Conservation (phyloP, 2,113 vertebrate species). For the Protobothrops mucrosquamatus region DNA sequence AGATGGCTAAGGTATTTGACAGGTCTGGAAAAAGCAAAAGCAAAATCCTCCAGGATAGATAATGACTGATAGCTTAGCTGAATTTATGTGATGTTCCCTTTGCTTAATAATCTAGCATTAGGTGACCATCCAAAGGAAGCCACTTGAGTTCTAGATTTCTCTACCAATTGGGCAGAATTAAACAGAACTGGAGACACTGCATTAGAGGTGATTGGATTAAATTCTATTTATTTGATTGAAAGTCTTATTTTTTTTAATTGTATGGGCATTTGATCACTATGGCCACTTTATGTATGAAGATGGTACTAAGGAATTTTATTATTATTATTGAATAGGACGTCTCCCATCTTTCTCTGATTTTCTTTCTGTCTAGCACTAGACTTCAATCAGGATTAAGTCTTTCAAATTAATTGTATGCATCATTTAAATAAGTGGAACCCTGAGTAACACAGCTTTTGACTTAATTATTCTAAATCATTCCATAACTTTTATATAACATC, state of each 20-base stretch:
- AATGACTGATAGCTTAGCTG: background rate
- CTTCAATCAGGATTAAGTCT: conserved; percentile 49
- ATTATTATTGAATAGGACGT: background rate
- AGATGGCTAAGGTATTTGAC: background rate
- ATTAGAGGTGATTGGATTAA: background rate
- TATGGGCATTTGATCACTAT: background rate
- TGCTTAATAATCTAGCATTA: background rate
- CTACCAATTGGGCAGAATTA: background rate
- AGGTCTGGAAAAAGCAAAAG: background rate
- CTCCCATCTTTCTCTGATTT: background rate
- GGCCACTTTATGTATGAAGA: background rate
- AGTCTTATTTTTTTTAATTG: background rate
- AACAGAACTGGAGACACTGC: background rate
- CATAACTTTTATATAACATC: conserved; percentile 68
- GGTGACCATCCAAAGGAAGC: background rate
- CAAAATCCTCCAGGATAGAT: background rate
- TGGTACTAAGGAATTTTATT: background rate
- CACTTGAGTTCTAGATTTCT: background rate
- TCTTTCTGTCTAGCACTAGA: conserved; percentile 3
- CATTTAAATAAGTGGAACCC: conserved; percentile 55
- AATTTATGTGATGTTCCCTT: background rate
- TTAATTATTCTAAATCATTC: conserved; percentile 73
- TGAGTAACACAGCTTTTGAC: conserved; percentile 50
- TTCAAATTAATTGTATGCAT: conserved; percentile 60
- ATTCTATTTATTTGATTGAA: background rate